Evolutionary conservation across 2,888 invertebrate species (phyloP), one percentile per base, ranked within the genome.

Genomic region (Sinelater perroti): DNA sequence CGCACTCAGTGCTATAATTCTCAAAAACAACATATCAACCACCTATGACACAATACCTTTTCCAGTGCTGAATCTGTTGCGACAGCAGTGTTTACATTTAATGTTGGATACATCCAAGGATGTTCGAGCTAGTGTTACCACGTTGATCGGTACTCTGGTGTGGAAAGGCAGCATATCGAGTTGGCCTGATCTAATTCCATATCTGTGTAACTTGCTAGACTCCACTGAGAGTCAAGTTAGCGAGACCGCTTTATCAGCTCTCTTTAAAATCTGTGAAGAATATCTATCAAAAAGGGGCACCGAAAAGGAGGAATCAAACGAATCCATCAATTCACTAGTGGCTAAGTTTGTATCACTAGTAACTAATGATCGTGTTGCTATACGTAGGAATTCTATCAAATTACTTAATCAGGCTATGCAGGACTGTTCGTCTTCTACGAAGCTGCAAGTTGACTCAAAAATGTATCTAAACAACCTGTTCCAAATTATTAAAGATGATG

Each of bases 261-360:
- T 99, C 63, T 97, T 98, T 78, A 98, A 98, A 79, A 96, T 99
- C 49, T 99, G 98, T 79, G 99, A 99, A 82, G 99, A 99, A 54
- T 68, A 67, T 47, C 52, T 67, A 24, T 57, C 57, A 7, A 64
- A 51, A 89, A 93, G 0, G 95, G 97, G 73, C 81, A 90, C 49
- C 78, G 95, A 95, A 73, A 90, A 89, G 67, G 91, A 92, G 73
- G 87, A 89, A 14, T 78, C 92, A 21, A 91, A 92, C 75, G 84
- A 92, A 65, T 95, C 96, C 1, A 79, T 97, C 7, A 93, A 95
- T 80, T 84, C 94, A 65, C 84, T 97, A 67, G 93, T 97, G 72
- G 95, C 96, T 5, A 96, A 96, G 80, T 95, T 97, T 77, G 46
- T 61, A 28, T 10, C 26, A 74, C 28, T 63, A 18, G 40, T 50